phyloP scores from a whole-genome alignment of 2,888 invertebrate genomes.

The Mantis religiosa region DNA sequence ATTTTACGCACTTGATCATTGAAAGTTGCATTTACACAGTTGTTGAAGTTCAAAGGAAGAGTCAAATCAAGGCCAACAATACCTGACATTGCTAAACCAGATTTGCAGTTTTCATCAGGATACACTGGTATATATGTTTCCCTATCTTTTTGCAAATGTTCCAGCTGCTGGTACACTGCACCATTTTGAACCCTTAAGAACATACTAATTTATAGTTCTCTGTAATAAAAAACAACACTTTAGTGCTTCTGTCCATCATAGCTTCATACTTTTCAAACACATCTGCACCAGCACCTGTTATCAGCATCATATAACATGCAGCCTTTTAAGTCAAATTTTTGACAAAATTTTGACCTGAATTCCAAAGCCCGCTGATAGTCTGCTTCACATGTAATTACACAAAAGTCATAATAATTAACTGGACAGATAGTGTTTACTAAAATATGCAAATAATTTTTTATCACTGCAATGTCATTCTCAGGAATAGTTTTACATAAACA shows the following conservation, averaged over 20 bases:
- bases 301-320: neutral
- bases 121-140: slow-evolving; percentile 2
- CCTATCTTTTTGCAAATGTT: neutral
- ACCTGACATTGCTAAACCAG: neutral
- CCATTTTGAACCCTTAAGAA: neutral
- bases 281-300: neutral
- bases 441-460: neutral
- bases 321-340: neutral
- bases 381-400: neutral
- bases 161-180: slow-evolving; percentile 9
- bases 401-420: neutral
- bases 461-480: neutral
- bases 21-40: neutral
- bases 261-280: slow-evolving; percentile 2
- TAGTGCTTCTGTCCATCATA: slow-evolving; percentile 6
- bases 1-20: neutral
- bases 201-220: neutral
- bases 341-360: neutral
- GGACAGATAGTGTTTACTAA: neutral
- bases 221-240: slow-evolving; percentile 2
- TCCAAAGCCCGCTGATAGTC: neutral
- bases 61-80: neutral
- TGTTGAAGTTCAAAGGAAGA: neutral
- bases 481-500: neutral
- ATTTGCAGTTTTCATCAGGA: neutral